Percentiles rank a stretch among this genome's conserved stretches.
phyloP scores from a whole-genome alignment of 2,113 vertebrate genomes.

The Gymnocephalus cernua region DNA sequence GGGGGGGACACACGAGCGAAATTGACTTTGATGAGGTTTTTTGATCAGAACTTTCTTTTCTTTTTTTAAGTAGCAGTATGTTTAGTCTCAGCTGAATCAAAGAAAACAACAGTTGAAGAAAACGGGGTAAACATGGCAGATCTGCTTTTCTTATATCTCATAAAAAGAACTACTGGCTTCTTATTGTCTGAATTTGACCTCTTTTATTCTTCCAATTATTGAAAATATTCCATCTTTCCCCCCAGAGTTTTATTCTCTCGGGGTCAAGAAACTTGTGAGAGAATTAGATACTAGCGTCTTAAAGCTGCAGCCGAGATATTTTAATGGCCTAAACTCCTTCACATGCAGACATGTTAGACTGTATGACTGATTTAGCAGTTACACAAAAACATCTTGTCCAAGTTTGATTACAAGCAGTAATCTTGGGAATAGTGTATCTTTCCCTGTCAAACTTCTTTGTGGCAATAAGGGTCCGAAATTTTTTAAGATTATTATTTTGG shows the following conservation, averaged over 20 bases:
- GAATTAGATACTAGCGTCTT: background rate
- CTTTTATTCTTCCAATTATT: background rate
- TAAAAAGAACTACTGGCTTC: background rate
- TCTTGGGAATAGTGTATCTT: too few species aligned
- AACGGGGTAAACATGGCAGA: background rate
- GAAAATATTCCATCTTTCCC: background rate
- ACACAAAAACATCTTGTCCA: too few species aligned
- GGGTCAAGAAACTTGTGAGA: background rate
- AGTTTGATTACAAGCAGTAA: too few species aligned
- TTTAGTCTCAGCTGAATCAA: conserved; percentile 45
- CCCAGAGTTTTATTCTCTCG: background rate
- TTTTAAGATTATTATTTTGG: too few species aligned
- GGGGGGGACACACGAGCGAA: background rate
- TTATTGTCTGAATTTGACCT: background rate
- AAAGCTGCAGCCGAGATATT: background rate
- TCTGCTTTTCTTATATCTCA: background rate
- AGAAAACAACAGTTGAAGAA: conserved; percentile 15
- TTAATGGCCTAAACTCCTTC: background rate
- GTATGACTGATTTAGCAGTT: too few species aligned
- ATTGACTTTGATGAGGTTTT: conserved; percentile 63
- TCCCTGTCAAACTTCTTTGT: too few species aligned
- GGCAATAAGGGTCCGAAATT: too few species aligned
- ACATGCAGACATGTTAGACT: too few species aligned
- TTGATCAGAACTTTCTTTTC: conserved; percentile 49
- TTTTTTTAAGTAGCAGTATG: conserved; percentile 15